Evolutionary conservation across 2,888 invertebrate species (phyloP), one percentile per base, ranked within the genome.

Genomic region (Heteromurus nitidus): DNA sequence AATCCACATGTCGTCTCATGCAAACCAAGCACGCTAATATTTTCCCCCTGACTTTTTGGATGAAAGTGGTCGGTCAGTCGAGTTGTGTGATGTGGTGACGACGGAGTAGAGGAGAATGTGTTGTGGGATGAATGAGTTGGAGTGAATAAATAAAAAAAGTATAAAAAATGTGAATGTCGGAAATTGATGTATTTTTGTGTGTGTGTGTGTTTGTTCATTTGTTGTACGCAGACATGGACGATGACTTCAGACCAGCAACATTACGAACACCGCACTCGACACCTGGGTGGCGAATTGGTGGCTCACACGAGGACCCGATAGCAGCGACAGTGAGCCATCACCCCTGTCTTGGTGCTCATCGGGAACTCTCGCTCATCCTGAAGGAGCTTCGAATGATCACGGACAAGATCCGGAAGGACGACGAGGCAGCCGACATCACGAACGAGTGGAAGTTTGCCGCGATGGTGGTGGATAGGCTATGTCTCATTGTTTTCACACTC

Each of bases 391-490:
- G 95, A 90, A 95, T 94, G 92, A 96, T 97, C 90, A 97, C 96
- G 89, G 94, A 95, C 91, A 94, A 97, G 92, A 93, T 98, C 92
- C 94, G 96, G 90, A 95, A 95, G 91, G 96, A 97, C 90, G 98
- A 98, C 91, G 95, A 96, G 90, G 95, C 95, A 89, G 94, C 95
- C 91, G 96, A 96, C 91, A 93, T 97, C 90, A 95, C 96, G 91
- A 95, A 96, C 92, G 97, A 98, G 94, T 98, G 98, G 98, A 97
- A 97, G 92, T 98, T 98, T 92, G 84, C 83, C 67, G 98, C 98
- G 91, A 97, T 98, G 96, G 98, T 98, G 92, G 96, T 98, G 92
- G 98, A 98, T 94, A 95, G 98, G 93, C 94, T 98, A 93, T 98
- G 98, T 95, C 95, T 98, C 94, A 96, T 97, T 93, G 95, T 97